A percentile compares a stretch with the other conserved stretches of the same genome.
These are phyloP conservation scores for Chaetodon auriga DNA, from an alignment of 2,113 vertebrate species.

Conservation along the genomic window DNA sequence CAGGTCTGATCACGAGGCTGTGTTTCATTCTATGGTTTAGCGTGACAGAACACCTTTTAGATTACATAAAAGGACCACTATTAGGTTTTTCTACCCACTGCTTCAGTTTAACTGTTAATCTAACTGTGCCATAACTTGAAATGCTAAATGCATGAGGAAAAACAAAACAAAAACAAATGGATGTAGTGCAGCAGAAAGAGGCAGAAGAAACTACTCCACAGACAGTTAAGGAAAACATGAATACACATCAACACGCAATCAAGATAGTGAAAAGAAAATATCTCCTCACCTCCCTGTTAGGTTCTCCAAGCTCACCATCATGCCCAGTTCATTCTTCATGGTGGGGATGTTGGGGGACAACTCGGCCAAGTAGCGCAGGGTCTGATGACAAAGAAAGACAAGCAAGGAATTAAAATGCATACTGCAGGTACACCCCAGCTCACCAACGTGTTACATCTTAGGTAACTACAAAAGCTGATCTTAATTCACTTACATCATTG, in stretches of 20 bases:
- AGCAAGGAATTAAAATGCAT: neutral
- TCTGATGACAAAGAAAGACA: constrained; percentile 56
- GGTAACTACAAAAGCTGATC: neutral
- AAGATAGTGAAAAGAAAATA: neutral
- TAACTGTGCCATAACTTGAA: neutral
- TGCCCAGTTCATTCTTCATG: constrained; percentile 85
- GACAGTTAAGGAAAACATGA: neutral
- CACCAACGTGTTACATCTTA: neutral
- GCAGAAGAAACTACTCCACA: neutral
- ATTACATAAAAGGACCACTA: neutral
- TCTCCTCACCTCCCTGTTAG: constrained; percentile 74
- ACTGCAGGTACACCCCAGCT: neutral
- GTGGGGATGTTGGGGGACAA: constrained; percentile 75
- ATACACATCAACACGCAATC: neutral
- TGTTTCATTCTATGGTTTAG: neutral
- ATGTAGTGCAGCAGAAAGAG: neutral
- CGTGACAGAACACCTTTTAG: neutral
- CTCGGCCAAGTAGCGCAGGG: constrained; percentile 85
- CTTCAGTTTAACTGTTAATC: neutral
- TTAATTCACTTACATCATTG: neutral
- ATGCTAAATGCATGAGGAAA: too few species aligned
- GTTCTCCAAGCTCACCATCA: constrained; percentile 85
- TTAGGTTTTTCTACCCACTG: neutral
- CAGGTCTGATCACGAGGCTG: neutral
- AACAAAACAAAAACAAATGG: too few species aligned